Evolutionary conservation across 2,888 invertebrate species (phyloP), one percentile per base, ranked within the genome.

Genomic region (Aphidius colemani): DNA sequence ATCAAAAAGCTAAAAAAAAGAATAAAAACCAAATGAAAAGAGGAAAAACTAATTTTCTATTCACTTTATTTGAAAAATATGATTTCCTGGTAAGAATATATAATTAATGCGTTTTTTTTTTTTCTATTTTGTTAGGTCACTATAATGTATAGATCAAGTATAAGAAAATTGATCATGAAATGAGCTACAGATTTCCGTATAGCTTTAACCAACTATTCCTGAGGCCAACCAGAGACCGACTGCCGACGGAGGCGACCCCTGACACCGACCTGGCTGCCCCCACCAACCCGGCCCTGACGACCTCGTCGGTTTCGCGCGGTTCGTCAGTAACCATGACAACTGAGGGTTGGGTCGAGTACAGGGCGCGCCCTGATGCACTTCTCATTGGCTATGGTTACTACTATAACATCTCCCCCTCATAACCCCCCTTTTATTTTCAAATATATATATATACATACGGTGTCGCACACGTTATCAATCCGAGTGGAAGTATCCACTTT

Each of bases 241-340:
- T 81, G 80, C 75, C 78, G 79, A 76, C 76, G 73, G 74, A 75
- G 75, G 73, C 81, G 81, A 82, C 81, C 81, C 81, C 81, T 82
- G 81, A 81, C 81, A 81, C 78, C 79, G 79, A 78, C 79, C 78
- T 75, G 73, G 68, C 69, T 72, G 75, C 65, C 66, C 78, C 77
- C 75, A 71, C 72, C 62, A 66, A 68, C 58, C n/a, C 53, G 51
- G 51, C 66, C 18, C 53, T 56, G 51, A 48, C 65, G 65, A 72
- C 74, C 76, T 76, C 75, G 75, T 76, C 75, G 76, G 65, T 75
- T 76, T 77, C 77, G 77, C 77, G 76, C 76, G 75, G 74, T 75
- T 72, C 74, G 72, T 74, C 71, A 69, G 81, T 81, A 78, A 71
- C 80, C 79, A 81, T 81, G 78, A 70, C 74, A 75, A 81, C 81